Evolutionary conservation across 2,888 invertebrate species (phyloP).

Genomic region (Cephus pygmeus): DNA sequence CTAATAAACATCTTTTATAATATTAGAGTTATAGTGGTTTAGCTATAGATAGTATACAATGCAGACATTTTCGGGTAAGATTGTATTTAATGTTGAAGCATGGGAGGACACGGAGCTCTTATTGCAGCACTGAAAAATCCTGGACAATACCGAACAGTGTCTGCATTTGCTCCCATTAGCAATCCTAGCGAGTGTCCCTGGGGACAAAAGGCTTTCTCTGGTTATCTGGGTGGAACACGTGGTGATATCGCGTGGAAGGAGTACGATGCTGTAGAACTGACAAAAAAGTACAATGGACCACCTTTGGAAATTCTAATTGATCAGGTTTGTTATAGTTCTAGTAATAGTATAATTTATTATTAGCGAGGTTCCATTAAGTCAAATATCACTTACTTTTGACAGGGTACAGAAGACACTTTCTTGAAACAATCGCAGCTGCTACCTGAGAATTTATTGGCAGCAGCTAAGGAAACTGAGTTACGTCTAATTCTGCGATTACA

Average conservation of each 20-base stretch:
- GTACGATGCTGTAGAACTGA: conserved; percentile 91
- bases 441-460: conserved; percentile 84
- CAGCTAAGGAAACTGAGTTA: conserved; percentile 77
- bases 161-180: conserved; percentile 95
- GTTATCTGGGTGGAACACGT: conserved; percentile 80
- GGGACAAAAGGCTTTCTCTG: conserved; percentile 88
- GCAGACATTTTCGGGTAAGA: conserved; percentile 5
- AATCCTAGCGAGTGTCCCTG: conserved; percentile 88
- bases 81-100: conserved; percentile 72
- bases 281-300: conserved; percentile 85
- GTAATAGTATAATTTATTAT: neutral
- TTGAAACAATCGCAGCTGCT: conserved; percentile 79
- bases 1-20: neutral
- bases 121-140: conserved; percentile 92
- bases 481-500: conserved; percentile 78
- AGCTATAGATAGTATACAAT: conserved; percentile 8
- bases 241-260: conserved; percentile 74
- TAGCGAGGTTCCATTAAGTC: neutral
- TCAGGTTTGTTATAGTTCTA: conserved; percentile 71
- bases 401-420: conserved; percentile 89
- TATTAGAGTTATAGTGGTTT: neutral
- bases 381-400: conserved; percentile 41
- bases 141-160: conserved; percentile 86
- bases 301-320: conserved; percentile 88
- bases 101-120: conserved; percentile 98